phyloP scores from a whole-genome alignment of 2,888 invertebrate genomes.

The Athripsodes cinereus region DNA sequence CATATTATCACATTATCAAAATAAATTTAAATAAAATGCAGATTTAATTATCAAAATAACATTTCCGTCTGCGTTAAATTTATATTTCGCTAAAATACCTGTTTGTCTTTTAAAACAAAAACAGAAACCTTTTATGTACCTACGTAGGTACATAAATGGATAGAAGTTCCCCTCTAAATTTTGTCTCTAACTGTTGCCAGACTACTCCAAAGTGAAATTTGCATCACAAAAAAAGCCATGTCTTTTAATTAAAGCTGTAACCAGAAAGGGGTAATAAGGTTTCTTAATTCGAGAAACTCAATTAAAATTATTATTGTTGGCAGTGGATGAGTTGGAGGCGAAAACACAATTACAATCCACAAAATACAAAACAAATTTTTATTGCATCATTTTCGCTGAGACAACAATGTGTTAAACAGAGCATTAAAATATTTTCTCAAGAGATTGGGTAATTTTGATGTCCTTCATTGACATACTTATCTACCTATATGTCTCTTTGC shows the following conservation, averaged over 20 bases:
- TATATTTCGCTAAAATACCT: too few relatives aligned
- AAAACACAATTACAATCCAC: constrained; percentile 20
- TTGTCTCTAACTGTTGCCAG: constrained; percentile 6
- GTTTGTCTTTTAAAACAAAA: not conserved
- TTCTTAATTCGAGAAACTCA: constrained; percentile 43
- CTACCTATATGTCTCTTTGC: too few relatives aligned
- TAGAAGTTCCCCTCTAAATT: not conserved
- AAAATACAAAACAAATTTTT: not conserved
- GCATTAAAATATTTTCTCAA: too few relatives aligned
- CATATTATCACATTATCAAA: too few relatives aligned
- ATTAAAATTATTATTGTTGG: constrained; percentile 34
- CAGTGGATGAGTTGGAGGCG: constrained; percentile 28
- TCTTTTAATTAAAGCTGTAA: constrained; percentile 49
- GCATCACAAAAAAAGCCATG: constrained; percentile 52
- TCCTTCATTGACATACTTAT: too few relatives aligned
- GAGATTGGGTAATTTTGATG: too few relatives aligned
- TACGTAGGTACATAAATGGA: not conserved
- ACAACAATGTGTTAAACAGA: too few relatives aligned
- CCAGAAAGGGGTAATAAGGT: constrained; percentile 43
- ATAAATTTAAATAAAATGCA: too few relatives aligned
- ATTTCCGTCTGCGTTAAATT: too few relatives aligned
- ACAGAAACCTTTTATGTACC: not conserved
- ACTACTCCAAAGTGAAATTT: constrained; percentile 43
- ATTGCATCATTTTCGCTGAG: too few relatives aligned
- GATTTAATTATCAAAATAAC: too few relatives aligned